Conservation (phyloP, 2,113 vertebrate species). For the Daboia siamensis region DNA sequence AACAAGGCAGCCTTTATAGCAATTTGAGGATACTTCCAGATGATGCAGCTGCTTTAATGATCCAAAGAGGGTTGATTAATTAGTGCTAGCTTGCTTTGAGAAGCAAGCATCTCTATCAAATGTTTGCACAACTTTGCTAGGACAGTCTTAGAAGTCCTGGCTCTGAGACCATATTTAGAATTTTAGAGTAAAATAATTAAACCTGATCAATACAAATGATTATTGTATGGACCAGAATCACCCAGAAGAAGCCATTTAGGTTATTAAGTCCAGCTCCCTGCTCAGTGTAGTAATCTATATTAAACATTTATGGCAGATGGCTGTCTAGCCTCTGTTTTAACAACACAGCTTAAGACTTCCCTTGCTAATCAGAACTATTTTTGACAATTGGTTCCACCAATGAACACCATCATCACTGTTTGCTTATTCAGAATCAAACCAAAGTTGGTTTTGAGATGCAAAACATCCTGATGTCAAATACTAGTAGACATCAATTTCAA, state of each 20-base stretch:
- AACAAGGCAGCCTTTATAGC: neutral
- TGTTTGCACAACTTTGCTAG: neutral
- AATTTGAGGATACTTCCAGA: neutral
- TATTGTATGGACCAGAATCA: neutral
- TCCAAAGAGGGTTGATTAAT: neutral
- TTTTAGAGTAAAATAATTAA: neutral
- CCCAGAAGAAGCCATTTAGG: neutral
- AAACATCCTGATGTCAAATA: neutral
- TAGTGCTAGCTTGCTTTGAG: neutral
- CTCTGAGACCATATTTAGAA: neutral
- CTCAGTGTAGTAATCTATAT: neutral
- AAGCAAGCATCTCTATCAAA: neutral
- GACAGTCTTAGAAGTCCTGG: neutral
- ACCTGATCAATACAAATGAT: neutral
- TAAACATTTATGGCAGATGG: neutral
- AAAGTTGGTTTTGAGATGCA: neutral
- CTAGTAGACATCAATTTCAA: neutral
- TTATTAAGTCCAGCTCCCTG: neutral
- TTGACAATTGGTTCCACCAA: neutral
- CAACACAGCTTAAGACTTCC: neutral
- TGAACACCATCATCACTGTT: neutral
- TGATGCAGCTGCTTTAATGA: neutral
- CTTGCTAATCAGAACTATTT: neutral
- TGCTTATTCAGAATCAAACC: neutral
- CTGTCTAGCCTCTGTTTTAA: neutral